A percentile compares a stretch with the other conserved stretches of the same genome.
phyloP scores from a whole-genome alignment of 92 coral and sea anemone genomes.

The Metridium senile region DNA sequence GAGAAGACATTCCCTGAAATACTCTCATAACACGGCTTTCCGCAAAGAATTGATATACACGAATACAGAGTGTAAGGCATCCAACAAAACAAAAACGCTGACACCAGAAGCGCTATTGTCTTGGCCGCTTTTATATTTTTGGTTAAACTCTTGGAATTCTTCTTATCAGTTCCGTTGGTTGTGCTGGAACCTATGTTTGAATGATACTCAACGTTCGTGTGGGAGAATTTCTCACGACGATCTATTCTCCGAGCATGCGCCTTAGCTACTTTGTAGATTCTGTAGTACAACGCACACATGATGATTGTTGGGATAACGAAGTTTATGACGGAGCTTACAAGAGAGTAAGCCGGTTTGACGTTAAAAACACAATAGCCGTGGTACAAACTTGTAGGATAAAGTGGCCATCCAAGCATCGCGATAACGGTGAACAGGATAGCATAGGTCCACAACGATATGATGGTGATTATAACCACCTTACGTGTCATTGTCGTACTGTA shows the following conservation, averaged over 20 bases:
- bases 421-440: conserved; percentile 56
- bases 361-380: conserved; percentile 50
- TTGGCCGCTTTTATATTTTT: conserved; percentile 81
- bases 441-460: conserved; percentile 67
- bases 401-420: conserved; percentile 72
- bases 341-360: conserved; percentile 51
- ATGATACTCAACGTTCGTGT: conserved; percentile 12
- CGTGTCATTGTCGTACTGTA: conserved; percentile 63
- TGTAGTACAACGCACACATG: conserved; percentile 67
- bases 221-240: conserved; percentile 42
- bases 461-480: conserved; percentile 43
- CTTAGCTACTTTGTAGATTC: conserved; percentile 68
- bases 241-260: conserved; percentile 65
- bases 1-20: conserved; percentile 7
- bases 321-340: conserved; percentile 67
- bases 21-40: not conserved
- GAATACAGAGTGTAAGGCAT: conserved; percentile 67
- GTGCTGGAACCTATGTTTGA: not conserved
- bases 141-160: conserved; percentile 31
- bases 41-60: conserved; percentile 48
- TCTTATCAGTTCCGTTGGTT: not conserved
- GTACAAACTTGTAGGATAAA: conserved; percentile 37
- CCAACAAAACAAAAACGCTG: conserved; percentile 79
- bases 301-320: conserved; percentile 66
- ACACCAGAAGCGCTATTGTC: conserved; percentile 77